A percentile compares a stretch with the other conserved stretches of the same genome.
Conservation (phyloP, 2,797 vertebrate genomes). For the Melanotaenia parkinsoni region DNA sequence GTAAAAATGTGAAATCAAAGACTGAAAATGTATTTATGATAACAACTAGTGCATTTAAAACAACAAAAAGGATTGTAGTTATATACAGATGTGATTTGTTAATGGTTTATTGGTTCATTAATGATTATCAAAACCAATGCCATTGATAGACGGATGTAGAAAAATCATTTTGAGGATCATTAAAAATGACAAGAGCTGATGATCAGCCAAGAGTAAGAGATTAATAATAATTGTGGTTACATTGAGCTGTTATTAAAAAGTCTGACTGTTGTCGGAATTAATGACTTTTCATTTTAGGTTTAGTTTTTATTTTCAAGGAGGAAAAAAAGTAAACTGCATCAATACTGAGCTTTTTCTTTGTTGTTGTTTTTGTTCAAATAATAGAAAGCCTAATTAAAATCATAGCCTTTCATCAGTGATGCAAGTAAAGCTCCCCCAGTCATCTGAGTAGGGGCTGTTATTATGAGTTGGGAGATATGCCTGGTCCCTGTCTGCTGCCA, state of each 20-base stretch:
- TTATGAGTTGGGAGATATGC: conserved; percentile 29
- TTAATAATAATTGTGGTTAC: not conserved
- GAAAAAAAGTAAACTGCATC: no score
- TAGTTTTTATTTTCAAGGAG: not conserved
- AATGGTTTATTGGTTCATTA: not conserved
- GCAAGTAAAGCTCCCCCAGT: conserved; percentile 14
- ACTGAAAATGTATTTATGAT: no score
- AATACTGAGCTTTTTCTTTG: no score
- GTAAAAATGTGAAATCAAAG: no score
- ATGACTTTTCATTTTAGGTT: no score
- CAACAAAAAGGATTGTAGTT: not conserved
- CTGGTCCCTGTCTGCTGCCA: conserved; percentile 38
- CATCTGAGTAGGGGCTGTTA: conserved; percentile 43
- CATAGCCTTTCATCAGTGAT: not conserved
- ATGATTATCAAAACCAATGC: not conserved
- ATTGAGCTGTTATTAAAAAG: not conserved
- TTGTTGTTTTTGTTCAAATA: not conserved
- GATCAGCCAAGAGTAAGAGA: not conserved
- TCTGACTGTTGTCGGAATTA: not conserved
- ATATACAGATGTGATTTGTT: no score
- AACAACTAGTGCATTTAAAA: no score
- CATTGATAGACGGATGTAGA: not conserved
- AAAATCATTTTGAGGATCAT: not conserved
- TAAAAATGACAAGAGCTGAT: not conserved
- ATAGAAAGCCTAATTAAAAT: not conserved